Evolutionary conservation across 2,888 invertebrate species (phyloP), one percentile per base, ranked within the genome.

Genomic region (Acleris literana): DNA sequence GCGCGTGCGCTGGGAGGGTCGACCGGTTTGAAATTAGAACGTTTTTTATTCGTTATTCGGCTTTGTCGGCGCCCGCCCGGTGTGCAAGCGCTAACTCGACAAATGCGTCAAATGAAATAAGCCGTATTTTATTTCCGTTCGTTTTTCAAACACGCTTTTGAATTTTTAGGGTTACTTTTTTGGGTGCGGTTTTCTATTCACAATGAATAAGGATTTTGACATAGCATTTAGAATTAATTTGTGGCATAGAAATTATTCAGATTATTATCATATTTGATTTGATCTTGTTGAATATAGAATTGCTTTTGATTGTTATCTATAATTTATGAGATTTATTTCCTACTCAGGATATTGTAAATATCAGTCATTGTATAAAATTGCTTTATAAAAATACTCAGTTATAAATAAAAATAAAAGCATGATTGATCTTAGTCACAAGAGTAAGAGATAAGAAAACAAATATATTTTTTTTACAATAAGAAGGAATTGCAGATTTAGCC

Each of bases 1-100:
- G 91, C 91, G 92, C 91, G 87, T 88, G 89, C 90, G 85, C 83
- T 79, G 81, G 81, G 88, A 86, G 87, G 90, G 85, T 77, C 73
- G 87, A 91, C 92, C 90, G 90, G 92, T 92, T 92, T 91, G 84
- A 90, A 92, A 91, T 92, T 92, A 92, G 92, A 92, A 90, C 91
- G 90, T 89, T 91, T 92, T 90, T 63, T 59, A 60, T 64, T 54
- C 59, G 54, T 53, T 64, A 61, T 69, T 66, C 78, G 70, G 79
- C 83, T 87, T 92, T 92, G 92, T 92, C 91, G 91, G 90, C 83
- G 86, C 82, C 88, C 88, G 88, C 90, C 91, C 84, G 88, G 88
- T 86, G 90, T 83, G 90, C 85, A 77, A 85, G 89, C 89, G 92
- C 90, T 91, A 91, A 91, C 91, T 92, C 91, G 92, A 90, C 91